Percentiles rank a stretch among this genome's conserved stretches.
Evolutionary conservation across 35 echinoderm and acorn worm species (phyloP).

Genomic region (Anneissia japonica): DNA sequence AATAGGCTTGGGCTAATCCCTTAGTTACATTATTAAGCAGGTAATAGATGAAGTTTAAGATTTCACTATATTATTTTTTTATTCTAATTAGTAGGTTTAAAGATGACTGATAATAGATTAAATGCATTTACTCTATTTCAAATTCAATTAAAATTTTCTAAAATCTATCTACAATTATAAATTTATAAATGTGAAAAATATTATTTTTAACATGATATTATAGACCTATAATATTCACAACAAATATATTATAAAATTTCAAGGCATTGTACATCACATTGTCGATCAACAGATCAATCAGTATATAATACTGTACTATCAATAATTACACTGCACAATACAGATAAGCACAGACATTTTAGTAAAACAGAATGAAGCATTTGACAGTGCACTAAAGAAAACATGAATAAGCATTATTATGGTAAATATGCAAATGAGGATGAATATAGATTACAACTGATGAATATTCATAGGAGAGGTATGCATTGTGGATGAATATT

Average conservation of each 20-base stretch:
- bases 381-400: neutral
- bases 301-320: neutral
- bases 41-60: too few relatives aligned
- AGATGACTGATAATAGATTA: too few relatives aligned
- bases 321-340: neutral
- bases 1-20: too few relatives aligned
- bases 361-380: neutral
- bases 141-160: too few relatives aligned
- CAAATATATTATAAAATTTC: neutral
- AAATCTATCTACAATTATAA: too few relatives aligned
- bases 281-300: neutral
- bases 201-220: neutral
- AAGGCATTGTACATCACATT: neutral
- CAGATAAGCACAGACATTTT: neutral
- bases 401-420: neutral
- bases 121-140: too few relatives aligned
- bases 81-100: too few relatives aligned
- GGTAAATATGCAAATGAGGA: neutral
- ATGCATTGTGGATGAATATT: neutral
- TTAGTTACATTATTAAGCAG: too few relatives aligned
- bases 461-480: too few relatives aligned
- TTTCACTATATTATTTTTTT: too few relatives aligned
- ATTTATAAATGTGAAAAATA: too few relatives aligned
- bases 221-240: neutral
- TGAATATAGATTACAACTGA: neutral